A percentile compares a stretch with the other conserved stretches of the same genome.
phyloP scores from a whole-genome alignment of 1,140 invertebrate species.

The Drosophila triauraria region DNA sequence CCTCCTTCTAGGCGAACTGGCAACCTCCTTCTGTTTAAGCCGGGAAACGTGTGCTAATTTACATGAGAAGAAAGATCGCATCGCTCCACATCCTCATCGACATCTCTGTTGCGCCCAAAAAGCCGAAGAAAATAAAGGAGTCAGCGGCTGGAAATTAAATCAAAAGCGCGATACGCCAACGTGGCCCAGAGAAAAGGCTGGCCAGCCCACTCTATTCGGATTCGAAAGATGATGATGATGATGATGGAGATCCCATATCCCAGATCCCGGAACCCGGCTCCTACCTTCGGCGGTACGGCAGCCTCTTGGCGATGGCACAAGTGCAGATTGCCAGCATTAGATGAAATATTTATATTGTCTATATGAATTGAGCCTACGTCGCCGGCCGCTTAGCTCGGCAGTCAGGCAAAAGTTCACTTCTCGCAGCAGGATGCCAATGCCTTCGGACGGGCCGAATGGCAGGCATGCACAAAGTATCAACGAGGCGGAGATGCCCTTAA shows the following conservation, averaged over 20 bases:
- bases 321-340: conserved; percentile 84
- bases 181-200: conserved; percentile 46
- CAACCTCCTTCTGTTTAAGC: conserved; percentile 61
- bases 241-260: conserved; percentile 47
- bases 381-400: conserved; percentile 38
- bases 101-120: conserved; percentile 71
- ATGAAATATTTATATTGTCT: conserved; percentile 84
- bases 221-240: conserved; percentile 69
- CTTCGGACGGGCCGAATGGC: conserved; percentile 7
- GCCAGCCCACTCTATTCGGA: conserved; percentile 52
- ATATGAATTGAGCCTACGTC: conserved; percentile 80
- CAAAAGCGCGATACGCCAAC: conserved; percentile 80
- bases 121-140: conserved; percentile 29
- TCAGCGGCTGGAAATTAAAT: conserved; percentile 73
- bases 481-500: conserved; percentile 4
- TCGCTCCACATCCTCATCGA: conserved; percentile 66
- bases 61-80: conserved; percentile 75
- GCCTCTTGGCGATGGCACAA: conserved; percentile 72
- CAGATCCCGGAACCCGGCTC: conserved; percentile 28
- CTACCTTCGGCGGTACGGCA: conserved; percentile 7
- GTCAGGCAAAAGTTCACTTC: conserved; percentile 69
- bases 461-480: not conserved
- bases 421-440: conserved; percentile 73
- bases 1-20: conserved; percentile 38
- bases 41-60: conserved; percentile 81